Evolutionary conservation across 2,888 invertebrate genomes (phyloP), one percentile per base, ranked within the genome.

Genomic region (Stenoptilia bipunctidactyla): DNA sequence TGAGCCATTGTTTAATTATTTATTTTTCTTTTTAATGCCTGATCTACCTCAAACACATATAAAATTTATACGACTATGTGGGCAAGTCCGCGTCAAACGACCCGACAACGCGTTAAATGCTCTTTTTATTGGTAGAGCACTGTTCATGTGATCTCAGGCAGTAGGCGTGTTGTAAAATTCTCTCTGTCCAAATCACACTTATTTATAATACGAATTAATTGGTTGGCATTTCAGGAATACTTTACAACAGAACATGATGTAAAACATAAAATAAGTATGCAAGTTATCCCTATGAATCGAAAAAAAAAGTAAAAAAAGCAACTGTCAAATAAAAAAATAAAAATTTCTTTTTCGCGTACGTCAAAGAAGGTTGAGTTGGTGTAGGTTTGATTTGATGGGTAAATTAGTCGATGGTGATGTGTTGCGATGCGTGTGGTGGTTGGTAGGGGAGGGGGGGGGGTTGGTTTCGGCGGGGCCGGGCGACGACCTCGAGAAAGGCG

Each of bases 401-500:
- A 57, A 61, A 65, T 61, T 58, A 51, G 48, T 42, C 51, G 49
- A 53, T 51, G 58, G 61, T 20, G 20, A 20, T 20, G 20, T 20
- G 20, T 20, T 20, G n/a, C n/a, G n/a, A 20, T 20, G 20, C 20
- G 20, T 20, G 20, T 8, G 30, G 54, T 50, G 49, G 53, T 12
- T 13, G 42, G 54, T 44, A 45, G 49, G 51, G 43, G 53, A 53
- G 60, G 63, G 56, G 52, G 52, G 61, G 59, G 62, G 61, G 64
- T 65, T 62, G 64, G 60, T 20, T 20, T 20, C 20, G 20, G 20
- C 20, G 20, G 20, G 20, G 20, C 20, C 20, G 79, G 76, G 62
- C 79, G 71, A 76, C 77, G 80, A 79, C 76, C 79, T 68, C 77
- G 77, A 69, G 76, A 20, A 71, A 73, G 77, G 75, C 75, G 77